phyloP scores from a whole-genome alignment of 35 echinoderm and acorn worm species.

The Anneissia japonica region DNA sequence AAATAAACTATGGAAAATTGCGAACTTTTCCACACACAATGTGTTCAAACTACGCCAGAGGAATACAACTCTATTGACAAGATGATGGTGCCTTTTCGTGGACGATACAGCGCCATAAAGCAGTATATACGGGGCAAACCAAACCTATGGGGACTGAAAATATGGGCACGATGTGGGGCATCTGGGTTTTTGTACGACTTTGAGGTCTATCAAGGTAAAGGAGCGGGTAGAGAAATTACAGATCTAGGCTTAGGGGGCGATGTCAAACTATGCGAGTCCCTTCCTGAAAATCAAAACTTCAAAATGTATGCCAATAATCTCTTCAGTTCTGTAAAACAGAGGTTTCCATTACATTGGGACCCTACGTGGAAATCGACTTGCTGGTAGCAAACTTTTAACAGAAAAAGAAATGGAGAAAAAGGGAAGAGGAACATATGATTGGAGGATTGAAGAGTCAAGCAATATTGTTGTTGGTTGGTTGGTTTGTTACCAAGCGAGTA shows the following conservation, averaged over 20 bases:
- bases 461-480: background rate
- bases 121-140: conserved; percentile 7
- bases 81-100: conserved; percentile 31
- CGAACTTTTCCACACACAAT: background rate
- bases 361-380: background rate
- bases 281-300: conserved; percentile 10
- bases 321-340: conserved; percentile 3
- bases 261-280: background rate
- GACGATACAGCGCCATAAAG: conserved; percentile 5
- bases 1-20: conserved; percentile 28
- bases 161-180: conserved; percentile 6
- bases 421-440: background rate
- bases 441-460: background rate
- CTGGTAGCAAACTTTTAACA: background rate
- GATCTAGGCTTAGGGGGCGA: background rate
- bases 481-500: background rate
- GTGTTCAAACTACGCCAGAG: background rate
- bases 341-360: conserved; percentile 15
- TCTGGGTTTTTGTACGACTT: conserved; percentile 23
- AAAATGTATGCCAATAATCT: conserved; percentile 6
- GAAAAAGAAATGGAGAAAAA: background rate
- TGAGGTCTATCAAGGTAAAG: conserved; percentile 30
- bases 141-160: conserved; percentile 23
- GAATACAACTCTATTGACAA: conserved; percentile 20
- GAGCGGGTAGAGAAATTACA: background rate